Base-by-base conservation (phyloP, 64 coral and sea anemone species). In the Platygyra sinensis region DNA sequence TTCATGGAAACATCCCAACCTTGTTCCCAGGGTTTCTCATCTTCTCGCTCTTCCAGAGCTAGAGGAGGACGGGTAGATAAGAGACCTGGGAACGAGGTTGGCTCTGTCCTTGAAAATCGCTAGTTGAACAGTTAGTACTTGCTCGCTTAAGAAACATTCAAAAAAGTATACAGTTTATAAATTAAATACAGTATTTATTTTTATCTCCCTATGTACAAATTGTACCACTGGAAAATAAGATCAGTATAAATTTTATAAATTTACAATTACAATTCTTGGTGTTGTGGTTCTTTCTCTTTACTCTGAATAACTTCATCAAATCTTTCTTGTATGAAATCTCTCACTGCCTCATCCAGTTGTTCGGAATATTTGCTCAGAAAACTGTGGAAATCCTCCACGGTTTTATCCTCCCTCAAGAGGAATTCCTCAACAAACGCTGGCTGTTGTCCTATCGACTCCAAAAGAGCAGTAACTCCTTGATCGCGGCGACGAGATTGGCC, bases 381-480 rank as follows among this genome's bases (percentile, higher is more conserved):
- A 2, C 27, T 20, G 18, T 78, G 29, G n/a, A 87, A 90, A 50
- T 96, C 95, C 67, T 96, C 67, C 1, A 75, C 15, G 22, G 87
- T 80, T 72, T 96, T 96, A 30, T 94, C 95, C 22, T 93, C 79
- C 51, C 95, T 86, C 17, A 96, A 50, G 12, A 96, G 88, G 55
- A 96, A 93, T 51, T 96, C 95, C 36, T 93, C 95, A 3, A 96
- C 92, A 29, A 82, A 73, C 0, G 95, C 77, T 0, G 91, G 67
- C 75, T 90, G 95, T 18, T 60, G 1, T 18, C 42, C 67, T 72
- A 90, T 42, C 1, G 63, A 63, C 16, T 72, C 30, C 4, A 96
- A 77, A 49, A 96, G 73, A 32, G 74, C 67, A 46, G 24, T 32
- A 11, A 96, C 81, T 38, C 72, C 33, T 0, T 79, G 22, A 79